Conservation (phyloP, 2,888 invertebrate species). For the Oxyteleia sp. region DNA sequence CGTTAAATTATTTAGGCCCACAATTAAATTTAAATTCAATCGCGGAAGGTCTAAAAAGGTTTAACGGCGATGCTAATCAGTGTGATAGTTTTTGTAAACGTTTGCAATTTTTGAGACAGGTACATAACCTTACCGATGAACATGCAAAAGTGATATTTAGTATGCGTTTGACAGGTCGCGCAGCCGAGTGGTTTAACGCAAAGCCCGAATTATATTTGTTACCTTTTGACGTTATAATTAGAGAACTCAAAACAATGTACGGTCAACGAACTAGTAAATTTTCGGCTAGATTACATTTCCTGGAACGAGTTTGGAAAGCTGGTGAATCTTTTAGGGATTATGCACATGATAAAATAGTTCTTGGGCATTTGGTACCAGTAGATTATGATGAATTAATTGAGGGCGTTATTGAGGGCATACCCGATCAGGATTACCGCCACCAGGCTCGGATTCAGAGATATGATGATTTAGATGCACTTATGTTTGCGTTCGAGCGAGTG, state of each 20-base stretch:
- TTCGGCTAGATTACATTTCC: conserved; percentile 4
- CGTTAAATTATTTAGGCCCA: neutral
- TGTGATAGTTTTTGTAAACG: neutral
- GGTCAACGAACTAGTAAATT: conserved; percentile 11
- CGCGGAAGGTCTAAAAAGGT: conserved; percentile 3
- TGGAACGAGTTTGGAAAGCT: conserved; percentile 10
- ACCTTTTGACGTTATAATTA: conserved; percentile 1
- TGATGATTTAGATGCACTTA: neutral
- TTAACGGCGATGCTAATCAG: neutral
- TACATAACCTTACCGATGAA: conserved; percentile 5
- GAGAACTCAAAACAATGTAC: conserved; percentile 9
- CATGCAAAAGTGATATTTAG: conserved; percentile 3
- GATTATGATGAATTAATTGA: conserved; percentile 1
- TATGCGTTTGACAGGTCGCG: conserved; percentile 25
- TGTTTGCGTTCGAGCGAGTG: conserved; percentile 9
- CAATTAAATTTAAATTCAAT: conserved; percentile 19
- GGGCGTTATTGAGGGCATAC: neutral
- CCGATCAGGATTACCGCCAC: conserved; percentile 2
- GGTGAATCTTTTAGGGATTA: conserved; percentile 25
- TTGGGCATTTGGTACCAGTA: conserved; percentile 18
- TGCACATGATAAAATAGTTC: conserved; percentile 3
- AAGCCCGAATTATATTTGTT: neutral
- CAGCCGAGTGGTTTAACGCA: conserved; percentile 18
- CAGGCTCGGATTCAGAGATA: neutral
- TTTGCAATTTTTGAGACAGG: neutral